Percentiles rank a stretch among this genome's conserved stretches.
Conservation (phyloP, 2,113 vertebrate species). For the Lampris incognitus region DNA sequence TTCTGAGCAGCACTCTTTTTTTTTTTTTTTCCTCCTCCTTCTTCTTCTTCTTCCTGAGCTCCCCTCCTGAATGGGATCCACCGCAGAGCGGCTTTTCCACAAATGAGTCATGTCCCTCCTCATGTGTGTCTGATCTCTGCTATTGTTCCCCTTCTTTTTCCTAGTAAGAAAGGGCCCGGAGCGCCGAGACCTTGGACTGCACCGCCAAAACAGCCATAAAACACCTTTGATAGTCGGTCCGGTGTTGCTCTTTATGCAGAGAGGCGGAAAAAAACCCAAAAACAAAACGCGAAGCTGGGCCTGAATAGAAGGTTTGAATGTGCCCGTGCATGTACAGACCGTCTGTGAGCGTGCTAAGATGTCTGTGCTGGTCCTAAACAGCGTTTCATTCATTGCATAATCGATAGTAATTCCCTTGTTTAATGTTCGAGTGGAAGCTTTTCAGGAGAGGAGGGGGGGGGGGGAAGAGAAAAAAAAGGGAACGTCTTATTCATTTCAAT, state of each 20-base stretch:
- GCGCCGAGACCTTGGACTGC: slow-evolving; percentile 4
- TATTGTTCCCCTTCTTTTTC: slow-evolving; percentile 10
- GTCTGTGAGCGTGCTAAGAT: background rate
- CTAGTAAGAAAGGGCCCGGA: slow-evolving; percentile 11
- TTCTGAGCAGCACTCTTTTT: slow-evolving; percentile 27
- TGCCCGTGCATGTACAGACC: slow-evolving; percentile 33
- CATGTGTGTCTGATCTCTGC: slow-evolving; percentile 41
- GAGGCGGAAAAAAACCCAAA: background rate
- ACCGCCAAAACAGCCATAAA: background rate
- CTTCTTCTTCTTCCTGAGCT: no score
- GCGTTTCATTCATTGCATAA: slow-evolving; percentile 23
- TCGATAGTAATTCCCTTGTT: slow-evolving; percentile 11
- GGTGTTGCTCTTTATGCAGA: slow-evolving; percentile 9
- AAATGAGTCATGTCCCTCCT: slow-evolving; percentile 36
- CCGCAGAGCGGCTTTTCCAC: slow-evolving; percentile 13
- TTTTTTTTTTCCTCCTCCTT: background rate
- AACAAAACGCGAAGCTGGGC: background rate
- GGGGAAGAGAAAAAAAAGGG: slow-evolving; percentile 45
- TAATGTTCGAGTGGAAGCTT: slow-evolving; percentile 33
- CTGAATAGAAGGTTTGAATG: slow-evolving; percentile 4
- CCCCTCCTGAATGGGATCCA: slow-evolving; percentile 11
- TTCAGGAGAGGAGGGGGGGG: no score
- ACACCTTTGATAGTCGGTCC: slow-evolving; percentile 13
- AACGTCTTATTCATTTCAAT: slow-evolving; percentile 72
- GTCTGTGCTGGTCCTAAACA: background rate